Evolutionary conservation across 2,113 vertebrate species (phyloP).

Genomic region (Tamias sibiricus): DNA sequence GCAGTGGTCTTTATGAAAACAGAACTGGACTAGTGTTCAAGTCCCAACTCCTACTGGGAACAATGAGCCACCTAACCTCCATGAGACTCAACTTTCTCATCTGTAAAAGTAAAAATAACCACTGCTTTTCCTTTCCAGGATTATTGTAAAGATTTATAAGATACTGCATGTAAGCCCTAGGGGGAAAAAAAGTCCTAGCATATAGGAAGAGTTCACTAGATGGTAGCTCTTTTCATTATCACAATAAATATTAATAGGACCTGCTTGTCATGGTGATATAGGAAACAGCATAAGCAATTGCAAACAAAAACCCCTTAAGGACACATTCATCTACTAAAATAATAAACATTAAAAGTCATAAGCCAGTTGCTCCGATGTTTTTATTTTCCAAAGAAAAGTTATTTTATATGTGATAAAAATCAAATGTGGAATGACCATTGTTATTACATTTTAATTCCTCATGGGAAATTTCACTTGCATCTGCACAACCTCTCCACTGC

Average conservation of each 20-base stretch:
- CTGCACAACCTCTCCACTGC: neutral
- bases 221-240: neutral
- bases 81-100: neutral
- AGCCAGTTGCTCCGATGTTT: neutral
- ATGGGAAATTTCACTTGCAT: constrained; percentile 44
- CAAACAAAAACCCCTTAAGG: neutral
- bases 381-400: constrained; percentile 1
- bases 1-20: neutral
- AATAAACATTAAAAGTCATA: neutral
- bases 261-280: neutral
- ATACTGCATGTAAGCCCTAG: neutral
- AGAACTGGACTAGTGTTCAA: neutral
- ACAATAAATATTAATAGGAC: neutral
- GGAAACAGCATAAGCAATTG: constrained; percentile 9
- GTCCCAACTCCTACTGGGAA: neutral
- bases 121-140: neutral
- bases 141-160: neutral
- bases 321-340: neutral
- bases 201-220: neutral
- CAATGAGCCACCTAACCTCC: neutral
- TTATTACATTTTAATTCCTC: neutral
- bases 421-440: neutral
- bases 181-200: neutral
- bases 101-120: neutral
- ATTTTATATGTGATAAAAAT: constrained; percentile 5